Evolutionary conservation across 2,888 invertebrate species (phyloP), one percentile per base, ranked within the genome.

Genomic region (Ernsta delagoae): DNA sequence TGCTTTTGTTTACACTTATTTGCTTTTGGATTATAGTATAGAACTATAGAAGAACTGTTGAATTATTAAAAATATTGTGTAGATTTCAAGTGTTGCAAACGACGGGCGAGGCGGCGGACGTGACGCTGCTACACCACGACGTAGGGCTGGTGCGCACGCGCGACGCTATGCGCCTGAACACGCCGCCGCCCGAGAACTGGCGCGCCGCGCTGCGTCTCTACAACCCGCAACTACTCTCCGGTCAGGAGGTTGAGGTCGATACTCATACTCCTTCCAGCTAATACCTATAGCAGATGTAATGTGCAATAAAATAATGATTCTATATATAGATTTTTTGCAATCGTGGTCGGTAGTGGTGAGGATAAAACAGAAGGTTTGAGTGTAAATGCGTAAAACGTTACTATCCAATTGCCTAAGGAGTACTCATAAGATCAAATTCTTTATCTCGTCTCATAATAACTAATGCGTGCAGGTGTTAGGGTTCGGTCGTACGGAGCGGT

Each of bases 91-190:
- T 88, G 72, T 73, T 78, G 72, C 80, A 85, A 70, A 87, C 76
- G 79, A 80, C 67, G 87, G 87, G 9, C 79, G 75, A 65, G 90
- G 88, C 24, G 1, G 54, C 74, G 73, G 90, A 92, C 79, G 90
- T 92, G 77, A 82, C 85, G 66, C 59, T 77, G 74, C 85, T 92
- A 75, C 86, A 86, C 74, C 85, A 91, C 81, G 92, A 92, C 82
- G 82, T 92, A 75, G 91, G 90, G 4, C 82, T 92, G 76, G 83
- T 89, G 76, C 84, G 86, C 70, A 85, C 89, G 72, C 82, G 83
- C 60, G 65, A 65, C 41, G 77, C 73, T 71, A 87, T 90, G 84
- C 12, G 0, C 45, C 80, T 87, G 12, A 64, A 59, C 56, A 12
- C 71, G 12, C 43, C 75, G 36, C 75, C 74, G 4, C 66, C 60